These are phyloP conservation scores for Leucopsar rothschildi DNA, from an alignment of 2,113 vertebrate genomes.

Conservation along the genomic window DNA sequence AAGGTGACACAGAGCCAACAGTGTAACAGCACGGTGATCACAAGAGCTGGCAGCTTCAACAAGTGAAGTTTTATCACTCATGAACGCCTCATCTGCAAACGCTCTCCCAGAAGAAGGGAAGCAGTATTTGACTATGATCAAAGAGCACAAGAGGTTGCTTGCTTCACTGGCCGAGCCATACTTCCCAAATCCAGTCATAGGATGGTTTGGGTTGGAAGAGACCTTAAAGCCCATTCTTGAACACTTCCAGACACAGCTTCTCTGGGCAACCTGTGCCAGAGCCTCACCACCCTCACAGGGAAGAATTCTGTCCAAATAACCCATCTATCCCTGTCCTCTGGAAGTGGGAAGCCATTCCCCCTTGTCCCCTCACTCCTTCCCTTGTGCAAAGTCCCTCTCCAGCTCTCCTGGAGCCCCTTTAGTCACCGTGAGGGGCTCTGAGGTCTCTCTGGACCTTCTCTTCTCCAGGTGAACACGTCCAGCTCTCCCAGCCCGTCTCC, in stretches of 20 bases:
- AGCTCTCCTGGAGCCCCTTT: not conserved
- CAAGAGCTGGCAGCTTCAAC: not conserved
- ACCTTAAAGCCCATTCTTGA: not conserved
- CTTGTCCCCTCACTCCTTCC: not conserved
- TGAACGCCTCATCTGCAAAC: not conserved
- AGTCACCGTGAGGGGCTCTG: accelerated
- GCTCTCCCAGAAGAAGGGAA: not conserved
- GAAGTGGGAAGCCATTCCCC: not conserved
- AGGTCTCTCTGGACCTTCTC: not conserved
- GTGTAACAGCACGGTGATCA: not conserved
- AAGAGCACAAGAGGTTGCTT: not conserved
- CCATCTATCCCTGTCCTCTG: not conserved
- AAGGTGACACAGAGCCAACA: not conserved
- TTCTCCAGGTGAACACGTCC: not conserved
- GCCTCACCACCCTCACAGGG: not conserved
- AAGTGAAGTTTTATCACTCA: accelerated
- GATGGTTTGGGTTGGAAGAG: not conserved
- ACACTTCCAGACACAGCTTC: not conserved
- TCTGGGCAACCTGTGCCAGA: not conserved
- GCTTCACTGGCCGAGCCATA: accelerated
- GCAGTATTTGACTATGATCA: not conserved
- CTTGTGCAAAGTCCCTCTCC: not conserved
- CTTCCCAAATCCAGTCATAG: not conserved
- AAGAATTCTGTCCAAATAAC: accelerated
- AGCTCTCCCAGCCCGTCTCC: not conserved